These are phyloP conservation scores for Corvus moneduloides DNA, from an alignment of 2,113 vertebrate genomes.

Conservation along the genomic window DNA sequence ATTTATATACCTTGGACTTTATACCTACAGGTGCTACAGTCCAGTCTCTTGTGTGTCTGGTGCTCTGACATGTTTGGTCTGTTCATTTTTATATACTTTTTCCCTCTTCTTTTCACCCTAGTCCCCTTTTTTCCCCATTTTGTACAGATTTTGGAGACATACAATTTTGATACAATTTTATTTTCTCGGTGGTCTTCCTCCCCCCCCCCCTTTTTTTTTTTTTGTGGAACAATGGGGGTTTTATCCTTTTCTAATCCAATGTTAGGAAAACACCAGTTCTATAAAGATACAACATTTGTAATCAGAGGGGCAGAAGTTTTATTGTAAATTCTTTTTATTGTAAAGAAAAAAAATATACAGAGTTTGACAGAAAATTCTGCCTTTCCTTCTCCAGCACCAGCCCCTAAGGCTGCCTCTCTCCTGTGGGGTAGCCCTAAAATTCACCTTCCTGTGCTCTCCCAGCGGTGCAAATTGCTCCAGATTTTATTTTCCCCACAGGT, in stretches of 20 bases:
- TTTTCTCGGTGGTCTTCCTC: background rate
- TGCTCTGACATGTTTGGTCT: slow-evolving; percentile 3
- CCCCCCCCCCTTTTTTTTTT: too few species aligned
- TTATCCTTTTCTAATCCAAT: slow-evolving; percentile 5
- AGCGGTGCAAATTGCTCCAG: background rate
- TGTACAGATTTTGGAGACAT: slow-evolving; percentile 43
- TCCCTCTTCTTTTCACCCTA: background rate
- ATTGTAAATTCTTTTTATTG: slow-evolving; percentile 68
- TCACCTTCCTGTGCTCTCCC: background rate
- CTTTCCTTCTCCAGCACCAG: slow-evolving; percentile 23
- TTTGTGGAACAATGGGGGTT: background rate
- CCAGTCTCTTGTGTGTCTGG: background rate
- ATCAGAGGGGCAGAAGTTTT: slow-evolving; percentile 51
- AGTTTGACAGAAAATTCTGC: slow-evolving; percentile 61
- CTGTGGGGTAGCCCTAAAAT: background rate
- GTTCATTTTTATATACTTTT: background rate
- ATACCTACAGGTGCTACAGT: slow-evolving; percentile 62
- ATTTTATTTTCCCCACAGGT: background rate
- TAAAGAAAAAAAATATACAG: slow-evolving; percentile 65
- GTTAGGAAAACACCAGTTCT: slow-evolving; percentile 49
- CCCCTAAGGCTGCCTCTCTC: background rate
- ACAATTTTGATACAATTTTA: background rate
- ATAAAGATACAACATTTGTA: slow-evolving; percentile 46
- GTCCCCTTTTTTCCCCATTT: background rate
- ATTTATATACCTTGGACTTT: slow-evolving; percentile 36